phyloP scores from a whole-genome alignment of 2,113 vertebrate species.

The Embiotoca jacksoni region DNA sequence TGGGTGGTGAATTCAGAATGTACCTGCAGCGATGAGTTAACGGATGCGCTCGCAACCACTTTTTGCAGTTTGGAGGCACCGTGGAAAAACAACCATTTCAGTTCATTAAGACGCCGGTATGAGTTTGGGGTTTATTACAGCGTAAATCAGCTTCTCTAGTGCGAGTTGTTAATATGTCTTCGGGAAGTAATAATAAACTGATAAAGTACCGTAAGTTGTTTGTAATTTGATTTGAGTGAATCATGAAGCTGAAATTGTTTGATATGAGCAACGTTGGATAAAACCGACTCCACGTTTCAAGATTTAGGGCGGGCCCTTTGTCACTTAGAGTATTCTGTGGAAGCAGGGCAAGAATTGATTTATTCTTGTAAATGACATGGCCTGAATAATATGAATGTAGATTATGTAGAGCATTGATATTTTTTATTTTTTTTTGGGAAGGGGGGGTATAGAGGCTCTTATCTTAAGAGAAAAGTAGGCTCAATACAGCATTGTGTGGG shows the following conservation, averaged over 20 bases:
- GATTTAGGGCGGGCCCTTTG: not conserved
- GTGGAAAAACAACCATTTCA: constrained; percentile 36
- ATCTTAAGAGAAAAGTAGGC: too few species aligned
- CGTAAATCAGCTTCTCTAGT: constrained; percentile 17
- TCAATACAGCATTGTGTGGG: too few species aligned
- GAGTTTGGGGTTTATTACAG: constrained; percentile 15
- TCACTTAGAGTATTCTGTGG: not conserved
- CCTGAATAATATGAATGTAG: too few species aligned
- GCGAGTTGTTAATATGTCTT: not conserved
- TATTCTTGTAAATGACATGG: too few species aligned
- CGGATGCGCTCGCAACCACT: constrained; percentile 3
- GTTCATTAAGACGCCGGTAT: not conserved
- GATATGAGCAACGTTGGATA: not conserved
- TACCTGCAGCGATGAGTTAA: constrained; percentile 52
- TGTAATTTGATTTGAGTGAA: constrained; percentile 11
- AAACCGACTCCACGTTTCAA: not conserved
- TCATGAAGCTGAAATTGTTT: not conserved
- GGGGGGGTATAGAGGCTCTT: too few species aligned
- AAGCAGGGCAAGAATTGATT: too few species aligned
- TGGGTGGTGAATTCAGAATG: constrained; percentile 52
- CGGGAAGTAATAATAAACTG: not conserved
- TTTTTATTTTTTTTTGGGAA: too few species aligned
- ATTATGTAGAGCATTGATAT: too few species aligned
- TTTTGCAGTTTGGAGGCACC: constrained; percentile 28
- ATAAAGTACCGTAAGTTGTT: not conserved